phyloP scores from a whole-genome alignment of 1,140 invertebrate species.

The Ephestia elutella region DNA sequence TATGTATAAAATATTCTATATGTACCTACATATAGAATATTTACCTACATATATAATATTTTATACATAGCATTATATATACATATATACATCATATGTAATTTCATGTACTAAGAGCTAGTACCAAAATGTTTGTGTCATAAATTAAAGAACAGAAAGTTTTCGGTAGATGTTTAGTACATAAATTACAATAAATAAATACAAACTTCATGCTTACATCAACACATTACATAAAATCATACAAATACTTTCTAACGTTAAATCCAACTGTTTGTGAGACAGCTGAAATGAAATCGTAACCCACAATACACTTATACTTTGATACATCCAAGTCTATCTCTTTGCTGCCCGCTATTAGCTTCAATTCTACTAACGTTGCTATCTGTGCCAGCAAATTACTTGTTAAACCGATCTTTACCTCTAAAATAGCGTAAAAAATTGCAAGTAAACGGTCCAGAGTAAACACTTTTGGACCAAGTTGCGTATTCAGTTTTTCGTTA shows the following conservation, averaged over 20 bases:
- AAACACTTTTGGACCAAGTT: constrained; percentile 86
- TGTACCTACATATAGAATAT: too few species aligned
- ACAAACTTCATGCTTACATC: background rate
- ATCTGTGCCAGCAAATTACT: constrained; percentile 88
- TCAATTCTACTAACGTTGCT: constrained; percentile 82
- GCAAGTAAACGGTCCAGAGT: constrained; percentile 88
- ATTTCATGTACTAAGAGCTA: too few species aligned
- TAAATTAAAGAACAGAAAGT: constrained; percentile 3
- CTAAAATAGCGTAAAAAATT: constrained; percentile 93
- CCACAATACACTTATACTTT: constrained; percentile 84
- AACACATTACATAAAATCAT: constrained; percentile 77
- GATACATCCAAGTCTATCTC: constrained; percentile 77
- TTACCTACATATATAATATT: too few species aligned
- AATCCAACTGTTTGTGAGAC: constrained; percentile 83
- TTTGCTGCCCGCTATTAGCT: constrained; percentile 78
- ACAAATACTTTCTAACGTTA: constrained; percentile 84
- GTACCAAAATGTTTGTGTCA: too few species aligned
- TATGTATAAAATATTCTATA: too few species aligned
- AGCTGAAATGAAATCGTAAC: constrained; percentile 80
- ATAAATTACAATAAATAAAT: constrained; percentile 18
- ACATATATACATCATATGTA: too few species aligned
- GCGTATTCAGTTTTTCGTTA: constrained; percentile 75
- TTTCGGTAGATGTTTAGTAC: background rate
- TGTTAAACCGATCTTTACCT: constrained; percentile 88
- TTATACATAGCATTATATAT: too few species aligned